Percentiles rank a stretch among this genome's conserved stretches.
These are phyloP conservation scores for Oscheius sp. DNA, from an alignment of 2,888 invertebrate genomes.

Conservation along the genomic window DNA sequence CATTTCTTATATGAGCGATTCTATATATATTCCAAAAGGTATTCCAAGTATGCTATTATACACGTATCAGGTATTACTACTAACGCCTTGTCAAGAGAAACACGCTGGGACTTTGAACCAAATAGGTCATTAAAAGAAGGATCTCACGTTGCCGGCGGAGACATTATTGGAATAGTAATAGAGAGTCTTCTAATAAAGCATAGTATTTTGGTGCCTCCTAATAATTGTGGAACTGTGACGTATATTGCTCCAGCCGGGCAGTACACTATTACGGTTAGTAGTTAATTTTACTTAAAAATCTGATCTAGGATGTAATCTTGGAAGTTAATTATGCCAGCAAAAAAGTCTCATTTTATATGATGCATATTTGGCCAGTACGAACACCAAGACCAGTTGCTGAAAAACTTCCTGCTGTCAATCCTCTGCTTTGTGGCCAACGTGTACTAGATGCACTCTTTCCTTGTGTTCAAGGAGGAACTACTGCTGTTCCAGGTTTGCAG, in stretches of 20 bases:
- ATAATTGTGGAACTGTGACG: conserved; percentile 92
- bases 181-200: conserved; percentile 98
- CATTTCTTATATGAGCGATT: conserved; percentile 86
- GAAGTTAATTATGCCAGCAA: conserved; percentile 99
- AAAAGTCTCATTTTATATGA: conserved; percentile 87
- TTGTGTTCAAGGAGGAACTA: conserved; percentile 75
- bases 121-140: conserved; percentile 77
- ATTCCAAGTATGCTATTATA: too few species aligned
- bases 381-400: conserved; percentile 96
- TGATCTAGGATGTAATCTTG: conserved; percentile 84
- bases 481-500: conserved; percentile 63
- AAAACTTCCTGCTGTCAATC: conserved; percentile 96
- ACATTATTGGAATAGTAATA: conserved; percentile 91
- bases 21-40: conserved; percentile 29
- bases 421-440: conserved; percentile 94
- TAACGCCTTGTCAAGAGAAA: conserved; percentile 79
- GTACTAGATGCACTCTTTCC: conserved; percentile 98
- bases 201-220: conserved; percentile 91
- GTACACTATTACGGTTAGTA: conserved; percentile 76
- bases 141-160: conserved; percentile 74
- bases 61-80: conserved; percentile 1
- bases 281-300: background rate
- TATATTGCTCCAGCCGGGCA: conserved; percentile 91
- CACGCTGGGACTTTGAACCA: conserved; percentile 91
- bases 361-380: conserved; percentile 98